These are phyloP conservation scores for Apotomis turbidana DNA, from an alignment of 2,888 invertebrate species.

Conservation along the genomic window DNA sequence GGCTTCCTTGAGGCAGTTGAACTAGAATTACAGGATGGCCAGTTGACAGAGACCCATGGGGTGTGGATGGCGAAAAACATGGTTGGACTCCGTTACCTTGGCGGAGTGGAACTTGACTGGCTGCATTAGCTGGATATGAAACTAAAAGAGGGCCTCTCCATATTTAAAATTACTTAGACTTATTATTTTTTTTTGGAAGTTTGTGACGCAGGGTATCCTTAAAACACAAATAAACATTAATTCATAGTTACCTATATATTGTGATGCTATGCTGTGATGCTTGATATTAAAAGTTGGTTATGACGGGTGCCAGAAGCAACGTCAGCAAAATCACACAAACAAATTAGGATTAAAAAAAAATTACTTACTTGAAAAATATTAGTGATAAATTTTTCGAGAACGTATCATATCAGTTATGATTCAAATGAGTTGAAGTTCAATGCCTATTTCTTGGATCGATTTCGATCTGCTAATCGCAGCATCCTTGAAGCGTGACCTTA, in stretches of 20 bases:
- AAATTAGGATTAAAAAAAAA: too few relatives aligned
- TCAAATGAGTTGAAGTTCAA: not conserved
- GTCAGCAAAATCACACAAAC: too few relatives aligned
- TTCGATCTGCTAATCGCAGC: constrained; percentile 1
- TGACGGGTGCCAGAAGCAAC: too few relatives aligned
- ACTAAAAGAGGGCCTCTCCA: too few relatives aligned
- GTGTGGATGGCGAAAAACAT: not conserved
- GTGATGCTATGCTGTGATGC: too few relatives aligned
- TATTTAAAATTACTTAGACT: too few relatives aligned
- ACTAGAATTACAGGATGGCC: constrained; percentile 4
- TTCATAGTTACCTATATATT: too few relatives aligned
- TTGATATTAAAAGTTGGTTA: too few relatives aligned
- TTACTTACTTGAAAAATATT: too few relatives aligned
- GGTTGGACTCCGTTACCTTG: not conserved
- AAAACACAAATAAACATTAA: too few relatives aligned
- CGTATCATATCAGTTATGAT: not conserved
- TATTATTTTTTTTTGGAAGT: too few relatives aligned
- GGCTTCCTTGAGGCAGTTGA: constrained; percentile 17
- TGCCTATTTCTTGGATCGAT: constrained; percentile 7
- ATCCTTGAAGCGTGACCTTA: constrained; percentile 31
- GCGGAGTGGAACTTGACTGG: not conserved
- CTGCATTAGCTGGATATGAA: not conserved
- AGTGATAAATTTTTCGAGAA: not conserved
- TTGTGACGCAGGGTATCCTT: too few relatives aligned
- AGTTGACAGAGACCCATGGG: not conserved